Conservation (phyloP, 2,113 vertebrate species). For the Oxygymnocypris stewartii region DNA sequence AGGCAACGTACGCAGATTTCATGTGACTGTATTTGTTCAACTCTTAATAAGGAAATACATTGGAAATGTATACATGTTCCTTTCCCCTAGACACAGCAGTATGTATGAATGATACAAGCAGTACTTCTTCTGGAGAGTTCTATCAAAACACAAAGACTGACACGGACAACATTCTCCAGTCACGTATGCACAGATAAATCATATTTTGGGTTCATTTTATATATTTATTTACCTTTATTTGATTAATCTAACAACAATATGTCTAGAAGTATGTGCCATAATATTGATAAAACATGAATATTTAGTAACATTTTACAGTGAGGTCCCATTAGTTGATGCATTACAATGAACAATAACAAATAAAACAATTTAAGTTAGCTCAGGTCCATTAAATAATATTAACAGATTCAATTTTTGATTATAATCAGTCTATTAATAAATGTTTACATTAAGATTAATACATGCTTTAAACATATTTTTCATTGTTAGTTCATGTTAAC, state of each 20-base stretch:
- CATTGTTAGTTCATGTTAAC: too few species aligned
- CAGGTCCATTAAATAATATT: too few species aligned
- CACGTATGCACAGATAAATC: conserved; percentile 20
- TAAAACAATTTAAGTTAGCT: too few species aligned
- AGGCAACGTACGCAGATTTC: not conserved
- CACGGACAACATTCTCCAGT: not conserved
- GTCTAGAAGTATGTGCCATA: not conserved
- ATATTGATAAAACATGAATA: not conserved
- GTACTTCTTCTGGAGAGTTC: conserved; percentile 59
- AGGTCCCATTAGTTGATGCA: too few species aligned
- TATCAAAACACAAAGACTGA: conserved; percentile 49
- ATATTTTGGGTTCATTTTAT: not conserved
- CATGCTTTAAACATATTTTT: too few species aligned
- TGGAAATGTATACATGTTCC: not conserved
- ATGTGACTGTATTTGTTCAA: not conserved
- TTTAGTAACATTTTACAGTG: not conserved
- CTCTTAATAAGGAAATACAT: not conserved
- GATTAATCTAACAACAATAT: not conserved
- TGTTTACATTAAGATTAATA: too few species aligned
- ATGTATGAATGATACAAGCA: conserved; percentile 37
- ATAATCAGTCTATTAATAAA: too few species aligned
- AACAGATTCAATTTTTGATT: too few species aligned
- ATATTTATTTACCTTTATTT: not conserved
- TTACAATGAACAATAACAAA: too few species aligned
- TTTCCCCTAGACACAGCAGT: conserved; percentile 1